Conservation (phyloP, 37 sponge, comb jelly and placozoan genomes). For the Lycopodina hypogea region DNA sequence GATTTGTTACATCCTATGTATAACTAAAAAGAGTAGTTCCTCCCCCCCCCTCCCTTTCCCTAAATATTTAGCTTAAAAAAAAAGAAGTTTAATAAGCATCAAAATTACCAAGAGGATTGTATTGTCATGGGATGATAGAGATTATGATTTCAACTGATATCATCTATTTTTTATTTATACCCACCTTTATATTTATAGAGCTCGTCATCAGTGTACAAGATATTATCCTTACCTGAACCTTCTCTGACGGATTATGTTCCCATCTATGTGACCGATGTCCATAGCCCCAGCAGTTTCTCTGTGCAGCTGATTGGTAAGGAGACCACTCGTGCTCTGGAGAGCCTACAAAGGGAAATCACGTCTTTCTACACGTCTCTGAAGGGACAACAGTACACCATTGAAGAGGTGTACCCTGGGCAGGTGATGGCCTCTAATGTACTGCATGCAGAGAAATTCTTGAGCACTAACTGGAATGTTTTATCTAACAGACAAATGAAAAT, state of each 20-base stretch:
- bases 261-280: constrained; percentile 56
- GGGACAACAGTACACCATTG: constrained; percentile 12
- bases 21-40: no score
- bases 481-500: not conserved
- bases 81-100: no score
- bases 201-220: not conserved
- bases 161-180: no score
- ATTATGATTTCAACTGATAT: no score
- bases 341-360: constrained; percentile 50
- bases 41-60: no score
- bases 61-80: no score
- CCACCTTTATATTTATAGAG: no score
- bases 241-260: not conserved
- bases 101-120: no score
- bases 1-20: no score
- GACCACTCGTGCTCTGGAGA: constrained; percentile 54
- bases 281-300: constrained; percentile 50
- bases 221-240: not conserved
- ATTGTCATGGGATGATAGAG: no score
- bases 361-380: constrained; percentile 43
- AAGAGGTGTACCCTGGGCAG: constrained; percentile 30
- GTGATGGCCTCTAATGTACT: no score
- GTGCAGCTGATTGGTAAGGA: constrained; percentile 58
- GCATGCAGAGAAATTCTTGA: no score
- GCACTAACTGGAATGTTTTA: not conserved